Percentiles rank a stretch among this genome's conserved stretches.
Evolutionary conservation across 2,113 vertebrate genomes (phyloP).

Genomic region (Mugil cephalus): DNA sequence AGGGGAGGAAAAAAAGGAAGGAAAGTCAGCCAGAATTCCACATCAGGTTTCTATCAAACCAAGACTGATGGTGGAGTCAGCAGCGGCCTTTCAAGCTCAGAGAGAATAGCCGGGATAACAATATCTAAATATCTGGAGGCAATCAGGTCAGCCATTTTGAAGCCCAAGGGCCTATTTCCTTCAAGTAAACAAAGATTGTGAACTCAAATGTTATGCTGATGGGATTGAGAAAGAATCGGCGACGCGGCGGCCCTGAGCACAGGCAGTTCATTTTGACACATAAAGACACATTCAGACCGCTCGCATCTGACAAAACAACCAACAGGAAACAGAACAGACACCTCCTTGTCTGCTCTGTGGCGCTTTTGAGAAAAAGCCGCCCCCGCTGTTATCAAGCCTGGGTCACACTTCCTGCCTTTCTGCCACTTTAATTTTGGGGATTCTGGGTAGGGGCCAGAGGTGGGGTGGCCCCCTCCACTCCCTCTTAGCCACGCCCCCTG

Average conservation of each 20-base stretch:
- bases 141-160: slow-evolving; percentile 28
- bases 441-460: slow-evolving; percentile 54
- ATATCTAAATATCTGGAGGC: slow-evolving; percentile 22
- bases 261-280: slow-evolving; percentile 65
- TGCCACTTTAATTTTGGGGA: slow-evolving; percentile 40
- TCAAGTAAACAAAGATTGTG: neutral
- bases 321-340: slow-evolving; percentile 76
- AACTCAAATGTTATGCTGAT: too few species aligned
- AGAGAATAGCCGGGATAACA: slow-evolving; percentile 2
- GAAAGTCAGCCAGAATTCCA: slow-evolving; percentile 70
- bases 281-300: slow-evolving; percentile 64
- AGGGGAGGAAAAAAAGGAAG: slow-evolving; percentile 53
- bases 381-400: slow-evolving; percentile 70
- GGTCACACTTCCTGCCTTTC: slow-evolving; percentile 77
- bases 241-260: too few species aligned
- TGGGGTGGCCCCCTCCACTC: neutral
- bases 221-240: neutral
- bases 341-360: slow-evolving; percentile 61
- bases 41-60: slow-evolving; percentile 79
- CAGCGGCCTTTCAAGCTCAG: slow-evolving; percentile 30
- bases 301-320: slow-evolving; percentile 77
- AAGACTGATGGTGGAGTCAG: slow-evolving; percentile 54
- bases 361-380: slow-evolving; percentile 58
- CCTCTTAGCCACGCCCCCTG: neutral
- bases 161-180: slow-evolving; percentile 17